Evolutionary conservation across 1,140 invertebrate species (phyloP).

Genomic region (Anastrepha obliqua): DNA sequence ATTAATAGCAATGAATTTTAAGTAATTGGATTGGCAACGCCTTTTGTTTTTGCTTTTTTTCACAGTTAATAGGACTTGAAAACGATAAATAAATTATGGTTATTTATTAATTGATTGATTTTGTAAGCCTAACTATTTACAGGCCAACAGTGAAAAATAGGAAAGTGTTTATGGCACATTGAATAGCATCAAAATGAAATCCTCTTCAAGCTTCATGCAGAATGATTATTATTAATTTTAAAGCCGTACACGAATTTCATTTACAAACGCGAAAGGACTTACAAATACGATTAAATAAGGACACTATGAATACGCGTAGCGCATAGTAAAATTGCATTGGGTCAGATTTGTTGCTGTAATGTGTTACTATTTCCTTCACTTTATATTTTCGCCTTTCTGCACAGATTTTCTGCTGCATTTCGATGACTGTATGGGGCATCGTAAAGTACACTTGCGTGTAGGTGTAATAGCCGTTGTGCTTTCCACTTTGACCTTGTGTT

Average conservation of each 20-base stretch:
- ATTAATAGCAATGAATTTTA: constrained; percentile 16
- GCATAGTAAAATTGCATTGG: no score
- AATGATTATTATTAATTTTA: background rate
- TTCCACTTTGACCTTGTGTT: constrained; percentile 14
- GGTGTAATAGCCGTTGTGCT: background rate
- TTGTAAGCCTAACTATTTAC: background rate
- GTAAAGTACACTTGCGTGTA: background rate
- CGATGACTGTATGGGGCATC: background rate
- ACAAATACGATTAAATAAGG: no score
- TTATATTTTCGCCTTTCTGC: background rate
- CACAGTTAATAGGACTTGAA: background rate
- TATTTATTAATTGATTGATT: constrained; percentile 17
- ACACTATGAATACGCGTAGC: background rate
- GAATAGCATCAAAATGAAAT: background rate
- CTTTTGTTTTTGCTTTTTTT: background rate
- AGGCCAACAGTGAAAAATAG: background rate
- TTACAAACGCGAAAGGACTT: no score
- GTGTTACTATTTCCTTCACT: background rate
- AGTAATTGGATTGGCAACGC: background rate
- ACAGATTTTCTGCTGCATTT: background rate
- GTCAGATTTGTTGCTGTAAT: background rate
- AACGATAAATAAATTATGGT: background rate
- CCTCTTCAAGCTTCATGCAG: background rate
- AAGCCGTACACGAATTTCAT: background rate
- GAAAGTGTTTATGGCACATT: background rate